A percentile compares a stretch with the other conserved stretches of the same genome.
Evolutionary conservation across 2,113 vertebrate genomes (phyloP).

Genomic region (Chrysemys picta): DNA sequence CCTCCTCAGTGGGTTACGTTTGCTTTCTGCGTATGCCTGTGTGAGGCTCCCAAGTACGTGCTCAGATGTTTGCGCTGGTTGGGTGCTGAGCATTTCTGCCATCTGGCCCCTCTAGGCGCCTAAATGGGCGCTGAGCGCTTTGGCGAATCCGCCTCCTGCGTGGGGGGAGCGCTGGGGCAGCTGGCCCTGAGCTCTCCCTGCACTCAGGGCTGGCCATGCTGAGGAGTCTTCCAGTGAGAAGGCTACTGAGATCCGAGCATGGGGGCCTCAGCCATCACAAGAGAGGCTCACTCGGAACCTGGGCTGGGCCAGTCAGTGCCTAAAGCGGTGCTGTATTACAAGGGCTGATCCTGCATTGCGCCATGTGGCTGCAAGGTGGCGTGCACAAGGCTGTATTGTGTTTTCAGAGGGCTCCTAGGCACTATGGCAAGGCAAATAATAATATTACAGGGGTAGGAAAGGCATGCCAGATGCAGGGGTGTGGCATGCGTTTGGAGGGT

Average conservation of each 20-base stretch:
- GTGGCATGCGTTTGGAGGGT: too few relatives aligned
- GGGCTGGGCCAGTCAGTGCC: neutral
- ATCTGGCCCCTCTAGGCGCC: too few relatives aligned
- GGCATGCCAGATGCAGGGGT: too few relatives aligned
- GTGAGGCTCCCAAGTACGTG: neutral
- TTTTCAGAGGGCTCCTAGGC: neutral
- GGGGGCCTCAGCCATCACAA: too few relatives aligned
- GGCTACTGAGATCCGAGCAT: rapidly evolving
- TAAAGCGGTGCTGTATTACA: neutral
- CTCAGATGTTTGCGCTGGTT: neutral
- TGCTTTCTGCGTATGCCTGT: too few relatives aligned
- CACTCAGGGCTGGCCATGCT: too few relatives aligned
- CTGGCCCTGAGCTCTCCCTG: neutral
- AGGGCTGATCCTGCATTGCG: neutral
- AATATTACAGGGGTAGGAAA: neutral
- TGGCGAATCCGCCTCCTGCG: neutral
- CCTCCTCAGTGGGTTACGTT: too few relatives aligned
- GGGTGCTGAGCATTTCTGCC: neutral
- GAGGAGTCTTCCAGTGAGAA: neutral
- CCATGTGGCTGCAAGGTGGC: too few relatives aligned
- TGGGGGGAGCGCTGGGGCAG: neutral
- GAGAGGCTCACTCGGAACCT: too few relatives aligned
- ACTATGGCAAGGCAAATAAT: too few relatives aligned
- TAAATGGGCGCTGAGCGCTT: neutral
- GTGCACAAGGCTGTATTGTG: neutral